Evolutionary conservation across 1,140 invertebrate species (phyloP), one percentile per base, ranked within the genome.

Genomic region (Onthophagus taurus): DNA sequence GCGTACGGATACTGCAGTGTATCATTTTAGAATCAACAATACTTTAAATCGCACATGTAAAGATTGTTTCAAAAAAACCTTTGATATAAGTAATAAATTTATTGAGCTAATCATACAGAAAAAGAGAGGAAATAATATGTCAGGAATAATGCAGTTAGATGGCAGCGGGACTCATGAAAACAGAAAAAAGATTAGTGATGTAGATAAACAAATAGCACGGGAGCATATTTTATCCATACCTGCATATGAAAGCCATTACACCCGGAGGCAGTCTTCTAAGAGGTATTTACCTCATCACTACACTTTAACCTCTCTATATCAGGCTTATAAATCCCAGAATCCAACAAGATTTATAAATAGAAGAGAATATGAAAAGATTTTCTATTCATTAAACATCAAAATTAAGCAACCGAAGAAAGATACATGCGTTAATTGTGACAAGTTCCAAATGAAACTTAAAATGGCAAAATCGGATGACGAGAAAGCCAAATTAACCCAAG

Each of bases 51-150:
- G 12, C 31, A 23, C 19, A 13, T 49, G 42, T 31, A 45, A 49
- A 45, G 14, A 31, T 4, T 45, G 43, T 26, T 49, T 49, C 31
- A 14, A 38, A 14, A 21, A 17, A 14, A 49, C 47, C 1, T 49
- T 6, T 41, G 39, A 44, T 35, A 18, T 24, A 2, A 26, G 19
- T 24, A 48, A 31, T 14, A 44, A 29, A 44, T 48, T 44, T 44
- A 17, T 44, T 17, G 17, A 24, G 17, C 12, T 14, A 21, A 11
- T 44, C 13, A 33, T 21, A 31, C 19, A 35, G 4, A 34, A 44
- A 26, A 34, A 44, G 21, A 34, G n/a, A 11, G 11, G 5, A 4
- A 8, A 29, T 13, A 13, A 29, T 12, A n/a, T 26, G 8, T 44
- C 31, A 4, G 31, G 42, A 34, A 35, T 44, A 11, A 4, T 24